These are phyloP conservation scores for Dermolepida albohirtum DNA, from an alignment of 2,888 invertebrate genomes.

Conservation along the genomic window DNA sequence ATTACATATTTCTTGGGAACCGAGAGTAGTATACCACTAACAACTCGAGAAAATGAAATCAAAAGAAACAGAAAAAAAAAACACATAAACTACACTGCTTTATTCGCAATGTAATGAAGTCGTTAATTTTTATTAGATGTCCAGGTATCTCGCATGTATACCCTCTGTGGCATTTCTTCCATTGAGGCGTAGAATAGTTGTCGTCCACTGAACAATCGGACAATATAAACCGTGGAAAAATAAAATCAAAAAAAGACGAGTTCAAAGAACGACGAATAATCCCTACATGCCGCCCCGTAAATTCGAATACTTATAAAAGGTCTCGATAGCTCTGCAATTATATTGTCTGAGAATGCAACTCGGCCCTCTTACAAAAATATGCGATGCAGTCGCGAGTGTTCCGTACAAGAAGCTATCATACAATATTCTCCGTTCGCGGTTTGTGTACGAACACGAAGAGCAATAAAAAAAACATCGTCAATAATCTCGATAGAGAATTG, in stretches of 20 bases:
- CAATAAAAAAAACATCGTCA: slow-evolving; percentile 7
- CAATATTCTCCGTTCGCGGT: neutral
- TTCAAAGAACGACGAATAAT: slow-evolving; percentile 7
- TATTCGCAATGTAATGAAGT: slow-evolving; percentile 41
- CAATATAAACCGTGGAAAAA: slow-evolving; percentile 20
- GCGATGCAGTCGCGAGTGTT: slow-evolving; percentile 40
- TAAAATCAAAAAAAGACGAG: slow-evolving; percentile 7
- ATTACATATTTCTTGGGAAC: too few relatives aligned
- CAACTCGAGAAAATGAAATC: too few relatives aligned
- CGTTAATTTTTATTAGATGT: slow-evolving; percentile 45
- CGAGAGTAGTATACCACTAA: too few relatives aligned
- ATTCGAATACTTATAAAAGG: slow-evolving; percentile 17
- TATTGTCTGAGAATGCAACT: slow-evolving; percentile 50
- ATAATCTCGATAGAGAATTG: neutral
- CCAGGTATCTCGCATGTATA: slow-evolving; percentile 41
- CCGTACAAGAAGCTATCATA: slow-evolving; percentile 20
- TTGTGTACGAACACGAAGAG: neutral
- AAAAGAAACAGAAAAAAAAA: too few relatives aligned
- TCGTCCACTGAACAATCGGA: slow-evolving; percentile 37
- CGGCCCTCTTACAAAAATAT: slow-evolving; percentile 45
- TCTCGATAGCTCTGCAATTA: slow-evolving; percentile 43
- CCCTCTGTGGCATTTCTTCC: slow-evolving; percentile 38
- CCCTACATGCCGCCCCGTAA: slow-evolving; percentile 14
- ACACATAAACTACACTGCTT: too few relatives aligned
- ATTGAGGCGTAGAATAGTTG: slow-evolving; percentile 15